Conservation (phyloP, 37 sponge, comb jelly and placozoan genomes). For the Aplysina aerophoba region DNA sequence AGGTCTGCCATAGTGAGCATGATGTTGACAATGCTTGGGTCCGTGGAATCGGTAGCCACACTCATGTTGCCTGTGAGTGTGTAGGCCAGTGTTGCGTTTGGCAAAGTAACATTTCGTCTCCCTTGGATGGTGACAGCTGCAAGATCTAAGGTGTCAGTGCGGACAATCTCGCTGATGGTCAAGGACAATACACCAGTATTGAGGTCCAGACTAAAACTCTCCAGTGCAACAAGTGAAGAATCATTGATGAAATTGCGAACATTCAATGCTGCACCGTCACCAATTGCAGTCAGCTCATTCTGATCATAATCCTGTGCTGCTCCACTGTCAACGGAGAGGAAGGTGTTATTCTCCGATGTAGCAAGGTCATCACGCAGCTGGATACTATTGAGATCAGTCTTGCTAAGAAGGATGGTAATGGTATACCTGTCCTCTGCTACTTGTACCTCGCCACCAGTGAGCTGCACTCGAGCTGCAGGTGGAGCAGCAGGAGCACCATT, state of each 20-base stretch:
- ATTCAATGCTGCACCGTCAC: constrained; percentile 41
- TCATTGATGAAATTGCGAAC: constrained; percentile 71
- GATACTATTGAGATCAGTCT: constrained; percentile 65
- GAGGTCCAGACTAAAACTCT: constrained; percentile 68
- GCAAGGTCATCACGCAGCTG: constrained; percentile 54
- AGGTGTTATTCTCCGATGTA: constrained; percentile 63
- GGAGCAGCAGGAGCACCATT: constrained; percentile 36
- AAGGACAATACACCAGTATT: constrained; percentile 65
- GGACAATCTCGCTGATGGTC: constrained; percentile 64
- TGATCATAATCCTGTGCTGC: constrained; percentile 63
- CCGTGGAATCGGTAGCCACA: constrained; percentile 8
- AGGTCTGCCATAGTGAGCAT: constrained; percentile 61
- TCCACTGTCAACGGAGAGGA: constrained; percentile 46
- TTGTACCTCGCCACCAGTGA: constrained; percentile 50
- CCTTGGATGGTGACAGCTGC: constrained; percentile 72
- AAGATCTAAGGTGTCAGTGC: constrained; percentile 37
- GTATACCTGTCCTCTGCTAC: constrained; percentile 55
- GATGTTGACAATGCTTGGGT: constrained; percentile 33
- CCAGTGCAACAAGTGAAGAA: constrained; percentile 44
- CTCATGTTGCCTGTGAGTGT: constrained; percentile 33
- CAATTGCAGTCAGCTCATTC: constrained; percentile 53
- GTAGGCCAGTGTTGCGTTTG: constrained; percentile 46
- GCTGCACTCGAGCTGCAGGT: background rate
- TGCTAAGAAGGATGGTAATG: constrained; percentile 42
- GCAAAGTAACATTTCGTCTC: constrained; percentile 32